Evolutionary conservation across 2,797 vertebrate species (phyloP).

Genomic region (Sebastolobus alascanus): DNA sequence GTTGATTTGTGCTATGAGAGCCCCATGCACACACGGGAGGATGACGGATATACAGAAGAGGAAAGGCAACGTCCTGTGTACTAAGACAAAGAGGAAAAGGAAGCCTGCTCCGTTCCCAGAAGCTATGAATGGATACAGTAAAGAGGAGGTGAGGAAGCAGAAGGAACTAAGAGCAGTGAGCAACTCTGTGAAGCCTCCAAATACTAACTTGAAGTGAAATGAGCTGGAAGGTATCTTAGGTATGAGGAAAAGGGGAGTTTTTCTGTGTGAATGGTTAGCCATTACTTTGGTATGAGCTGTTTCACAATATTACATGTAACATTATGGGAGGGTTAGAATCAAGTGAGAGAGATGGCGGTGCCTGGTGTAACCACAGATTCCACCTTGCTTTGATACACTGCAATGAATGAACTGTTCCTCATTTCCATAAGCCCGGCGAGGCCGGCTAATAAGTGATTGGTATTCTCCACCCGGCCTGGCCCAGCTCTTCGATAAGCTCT

Average conservation of each 20-base stretch:
- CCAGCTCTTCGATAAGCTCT: slow-evolving; percentile 70
- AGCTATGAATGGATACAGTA: slow-evolving; percentile 27
- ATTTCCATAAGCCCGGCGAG: slow-evolving; percentile 73
- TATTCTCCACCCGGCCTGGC: slow-evolving; percentile 72
- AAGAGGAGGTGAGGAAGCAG: slow-evolving; percentile 17
- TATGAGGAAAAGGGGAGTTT: slow-evolving; percentile 34
- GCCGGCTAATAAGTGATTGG: slow-evolving; percentile 76
- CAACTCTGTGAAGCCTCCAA: slow-evolving; percentile 21
- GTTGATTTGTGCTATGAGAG: slow-evolving; percentile 39
- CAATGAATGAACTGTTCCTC: slow-evolving; percentile 61
- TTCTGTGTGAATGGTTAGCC: slow-evolving; percentile 28
- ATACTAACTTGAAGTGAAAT: slow-evolving; percentile 15
- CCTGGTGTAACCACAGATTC: slow-evolving; percentile 46
- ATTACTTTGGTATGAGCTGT: slow-evolving; percentile 32
- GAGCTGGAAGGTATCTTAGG: slow-evolving; percentile 17
- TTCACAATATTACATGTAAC: slow-evolving; percentile 32
- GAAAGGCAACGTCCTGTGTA: slow-evolving; percentile 31
- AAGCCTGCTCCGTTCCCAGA: slow-evolving; percentile 17
- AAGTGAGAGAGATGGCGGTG: slow-evolving; percentile 26
- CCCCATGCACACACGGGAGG: background rate
- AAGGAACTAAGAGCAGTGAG: background rate
- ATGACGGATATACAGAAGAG: slow-evolving; percentile 36
- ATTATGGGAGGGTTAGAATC: slow-evolving; percentile 12
- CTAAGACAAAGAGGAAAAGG: slow-evolving; percentile 30
- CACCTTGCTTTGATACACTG: slow-evolving; percentile 56